phyloP scores from a whole-genome alignment of 2,797 vertebrate genomes.

The Toxotes lorentzi region DNA sequence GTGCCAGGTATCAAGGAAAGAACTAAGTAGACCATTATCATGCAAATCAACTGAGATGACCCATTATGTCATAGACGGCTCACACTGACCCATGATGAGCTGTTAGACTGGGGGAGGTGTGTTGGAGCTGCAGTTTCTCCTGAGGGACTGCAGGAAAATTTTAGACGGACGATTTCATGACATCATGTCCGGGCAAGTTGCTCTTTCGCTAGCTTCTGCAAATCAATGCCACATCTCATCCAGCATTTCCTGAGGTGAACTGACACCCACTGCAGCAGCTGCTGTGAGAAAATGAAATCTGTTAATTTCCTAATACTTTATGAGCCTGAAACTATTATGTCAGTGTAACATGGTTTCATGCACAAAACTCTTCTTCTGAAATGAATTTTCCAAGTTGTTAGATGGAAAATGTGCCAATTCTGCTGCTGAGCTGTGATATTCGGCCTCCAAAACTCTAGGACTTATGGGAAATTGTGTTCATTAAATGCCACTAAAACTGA shows the following conservation, averaged over 20 bases:
- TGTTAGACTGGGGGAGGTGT: neutral
- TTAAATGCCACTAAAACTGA: neutral
- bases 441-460: neutral
- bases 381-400: too few species aligned
- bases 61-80: conserved; percentile 14
- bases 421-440: neutral
- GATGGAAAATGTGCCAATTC: too few species aligned
- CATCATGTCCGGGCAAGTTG: neutral
- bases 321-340: too few species aligned
- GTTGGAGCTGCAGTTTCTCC: neutral
- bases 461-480: neutral
- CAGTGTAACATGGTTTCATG: too few species aligned
- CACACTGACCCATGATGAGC: neutral
- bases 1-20: conserved; percentile 3
- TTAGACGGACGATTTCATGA: neutral
- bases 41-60: conserved; percentile 23
- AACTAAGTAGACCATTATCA: neutral
- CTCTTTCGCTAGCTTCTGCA: neutral
- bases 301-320: too few species aligned
- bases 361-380: too few species aligned
- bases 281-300: too few species aligned
- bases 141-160: neutral
- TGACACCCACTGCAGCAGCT: neutral
- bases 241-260: neutral
- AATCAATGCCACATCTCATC: neutral